phyloP scores from a whole-genome alignment of 1,140 invertebrate species.

The Mizuhopecten yessoensis region DNA sequence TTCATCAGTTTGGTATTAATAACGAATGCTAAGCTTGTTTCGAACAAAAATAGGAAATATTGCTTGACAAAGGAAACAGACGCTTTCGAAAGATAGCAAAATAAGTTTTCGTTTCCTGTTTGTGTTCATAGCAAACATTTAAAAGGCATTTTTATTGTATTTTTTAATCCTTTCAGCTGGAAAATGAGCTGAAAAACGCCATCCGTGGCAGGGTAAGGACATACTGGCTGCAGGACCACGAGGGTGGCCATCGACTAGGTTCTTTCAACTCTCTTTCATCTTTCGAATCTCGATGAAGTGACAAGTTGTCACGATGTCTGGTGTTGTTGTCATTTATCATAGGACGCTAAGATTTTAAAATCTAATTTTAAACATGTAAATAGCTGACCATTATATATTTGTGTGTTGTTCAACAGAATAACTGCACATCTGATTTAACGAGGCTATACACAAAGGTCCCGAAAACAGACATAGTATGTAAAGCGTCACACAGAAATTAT shows the following conservation, averaged over 20 bases:
- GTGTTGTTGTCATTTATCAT: too few species aligned
- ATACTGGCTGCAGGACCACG: slow-evolving; percentile 50
- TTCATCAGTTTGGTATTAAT: not conserved
- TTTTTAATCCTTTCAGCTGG: slow-evolving; percentile 5
- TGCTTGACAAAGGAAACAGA: too few species aligned
- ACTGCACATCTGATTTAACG: too few species aligned
- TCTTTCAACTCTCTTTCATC: not conserved
- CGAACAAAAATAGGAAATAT: not conserved
- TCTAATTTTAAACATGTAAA: too few species aligned
- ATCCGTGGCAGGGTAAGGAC: slow-evolving; percentile 46
- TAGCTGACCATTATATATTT: too few species aligned
- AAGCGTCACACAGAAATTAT: too few species aligned
- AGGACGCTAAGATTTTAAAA: too few species aligned
- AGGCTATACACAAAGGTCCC: too few species aligned
- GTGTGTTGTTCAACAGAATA: too few species aligned
- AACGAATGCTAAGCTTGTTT: not conserved
- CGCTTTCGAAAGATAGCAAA: too few species aligned
- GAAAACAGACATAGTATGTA: too few species aligned
- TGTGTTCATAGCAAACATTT: not conserved
- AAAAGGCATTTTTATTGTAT: not conserved
- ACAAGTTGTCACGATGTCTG: too few species aligned
- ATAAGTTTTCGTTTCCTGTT: not conserved
- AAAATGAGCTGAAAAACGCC: slow-evolving; percentile 40
- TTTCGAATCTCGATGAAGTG: not conserved
- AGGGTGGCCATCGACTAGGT: slow-evolving; percentile 2